Base-by-base conservation (phyloP, 2,888 invertebrate species). In the Hanleya hanleyi region DNA sequence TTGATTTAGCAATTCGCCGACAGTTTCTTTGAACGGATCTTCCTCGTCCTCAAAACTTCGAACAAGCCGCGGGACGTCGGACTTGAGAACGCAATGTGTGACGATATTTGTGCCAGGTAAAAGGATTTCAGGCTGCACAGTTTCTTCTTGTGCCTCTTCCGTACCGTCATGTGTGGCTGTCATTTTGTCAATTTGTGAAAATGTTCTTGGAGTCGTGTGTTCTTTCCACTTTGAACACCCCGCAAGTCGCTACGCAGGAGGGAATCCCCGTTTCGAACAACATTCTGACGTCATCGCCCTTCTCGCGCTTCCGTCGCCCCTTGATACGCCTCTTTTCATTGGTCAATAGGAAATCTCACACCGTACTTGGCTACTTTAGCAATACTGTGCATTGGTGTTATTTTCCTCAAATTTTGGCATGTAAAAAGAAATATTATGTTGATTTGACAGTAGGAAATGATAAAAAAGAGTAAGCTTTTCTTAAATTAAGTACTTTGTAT, bases 31-130 rank as follows among this genome's bases (percentile, higher is more conserved):
- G 75, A 81, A 87, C 0, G 82, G 83, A 73, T 88, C 87, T 70
- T 83, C 83, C 33, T 87, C 87, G 77, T 87, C 84, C 70, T 89
- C 88, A 75, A 87, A 89, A 68, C 85, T 84, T 71, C 83, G 80
- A 26, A 79, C 71, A 57, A 88, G 70, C 65, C 87, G 65, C 35
- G 81, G 75, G 29, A 84, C 79, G 66, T 86, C 83, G 68, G 84
- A 83, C 78, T 84, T 85, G 32, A 84, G 79, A 67, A 86, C 81
- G 76, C 86, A 86, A 66, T 84, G 83, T 22, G 85, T 84, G 5
- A 86, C 85, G 62, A 85, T 84, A 9, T 82, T 86, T 33, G 83
- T 80, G 41, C 83, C 79, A 38, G 83, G 84, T 6, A 84, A 75
- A 0, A 83, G 70, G 67, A 83, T 71, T 70, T 84, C 83, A 7